Conservation (phyloP, 2,888 invertebrate species). For the Hypselothyrea guttata region DNA sequence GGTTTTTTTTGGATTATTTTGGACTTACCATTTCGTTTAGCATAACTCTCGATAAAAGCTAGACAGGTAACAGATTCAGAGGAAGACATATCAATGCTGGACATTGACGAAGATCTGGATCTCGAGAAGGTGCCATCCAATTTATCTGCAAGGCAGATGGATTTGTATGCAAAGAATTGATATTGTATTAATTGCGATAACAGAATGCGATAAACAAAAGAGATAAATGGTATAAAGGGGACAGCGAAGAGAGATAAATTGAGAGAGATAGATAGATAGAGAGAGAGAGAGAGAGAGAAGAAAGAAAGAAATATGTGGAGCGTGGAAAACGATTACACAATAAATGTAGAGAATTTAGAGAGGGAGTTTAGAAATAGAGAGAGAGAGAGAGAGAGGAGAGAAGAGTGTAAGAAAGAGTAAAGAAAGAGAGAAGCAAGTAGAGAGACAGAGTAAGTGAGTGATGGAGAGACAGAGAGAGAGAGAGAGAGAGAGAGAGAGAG, state of each 20-base stretch:
- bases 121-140: constrained; percentile 98
- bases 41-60: constrained; percentile 97
- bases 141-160: constrained; percentile 92
- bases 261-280: constrained; percentile 35
- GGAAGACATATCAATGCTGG: constrained; percentile 97
- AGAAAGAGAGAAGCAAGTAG: constrained; percentile 36
- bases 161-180: neutral
- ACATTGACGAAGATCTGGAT: constrained; percentile 98
- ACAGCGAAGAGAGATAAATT: constrained; percentile 42
- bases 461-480: constrained; percentile 30
- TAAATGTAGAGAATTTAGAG: constrained; percentile 47
- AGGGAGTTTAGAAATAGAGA: constrained; percentile 28
- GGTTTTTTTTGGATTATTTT: neutral
- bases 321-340: constrained; percentile 51
- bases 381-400: constrained; percentile 23
- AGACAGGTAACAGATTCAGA: constrained; percentile 98
- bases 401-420: constrained; percentile 24
- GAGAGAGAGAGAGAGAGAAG: constrained; percentile 35
- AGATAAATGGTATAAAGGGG: constrained; percentile 25
- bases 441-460: constrained; percentile 33
- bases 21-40: constrained; percentile 93
- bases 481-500: constrained; percentile 48
- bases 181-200: neutral
- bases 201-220: neutral
- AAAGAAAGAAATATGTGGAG: constrained; percentile 25